A percentile compares a stretch with the other conserved stretches of the same genome.
Evolutionary conservation across 2,888 invertebrate species (phyloP).

Genomic region (Monopis laevigella): DNA sequence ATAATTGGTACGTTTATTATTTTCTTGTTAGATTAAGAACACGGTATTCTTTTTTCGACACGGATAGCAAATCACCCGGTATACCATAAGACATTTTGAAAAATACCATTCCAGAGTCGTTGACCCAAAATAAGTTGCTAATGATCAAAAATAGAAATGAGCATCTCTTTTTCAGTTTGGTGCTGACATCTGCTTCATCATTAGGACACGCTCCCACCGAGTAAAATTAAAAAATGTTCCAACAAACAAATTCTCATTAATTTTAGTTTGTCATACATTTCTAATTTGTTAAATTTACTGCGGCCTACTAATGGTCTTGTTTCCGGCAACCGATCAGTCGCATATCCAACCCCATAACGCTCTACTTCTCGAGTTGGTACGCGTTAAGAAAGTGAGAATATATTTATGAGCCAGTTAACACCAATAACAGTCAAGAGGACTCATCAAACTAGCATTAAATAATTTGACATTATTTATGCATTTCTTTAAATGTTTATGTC

Average conservation of each 20-base stretch:
- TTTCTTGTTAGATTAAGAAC: no score
- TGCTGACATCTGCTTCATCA: slow-evolving; percentile 53
- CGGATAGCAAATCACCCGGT: no score
- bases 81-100: no score
- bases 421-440: slow-evolving; percentile 36
- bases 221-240: slow-evolving; percentile 40
- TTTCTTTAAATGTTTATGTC: not conserved
- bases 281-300: slow-evolving; percentile 62
- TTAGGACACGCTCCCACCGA: slow-evolving; percentile 30
- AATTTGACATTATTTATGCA: slow-evolving; percentile 6
- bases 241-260: slow-evolving; percentile 47
- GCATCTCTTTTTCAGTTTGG: slow-evolving; percentile 31
- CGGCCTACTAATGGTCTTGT: slow-evolving; percentile 47
- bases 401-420: slow-evolving; percentile 58
- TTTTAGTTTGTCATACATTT: slow-evolving; percentile 59
- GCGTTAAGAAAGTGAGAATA: slow-evolving; percentile 31
- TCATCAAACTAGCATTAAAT: slow-evolving; percentile 31
- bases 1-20: no score
- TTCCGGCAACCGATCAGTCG: slow-evolving; percentile 53
- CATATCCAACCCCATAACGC: slow-evolving; percentile 36
- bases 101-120: slow-evolving; percentile 1
- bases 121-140: slow-evolving; percentile 3
- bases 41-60: no score
- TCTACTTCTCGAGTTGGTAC: no score
- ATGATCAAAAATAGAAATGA: slow-evolving; percentile 15